Evolutionary conservation across 2,797 vertebrate genomes (phyloP).

Genomic region (Geotrypetes seraphini): DNA sequence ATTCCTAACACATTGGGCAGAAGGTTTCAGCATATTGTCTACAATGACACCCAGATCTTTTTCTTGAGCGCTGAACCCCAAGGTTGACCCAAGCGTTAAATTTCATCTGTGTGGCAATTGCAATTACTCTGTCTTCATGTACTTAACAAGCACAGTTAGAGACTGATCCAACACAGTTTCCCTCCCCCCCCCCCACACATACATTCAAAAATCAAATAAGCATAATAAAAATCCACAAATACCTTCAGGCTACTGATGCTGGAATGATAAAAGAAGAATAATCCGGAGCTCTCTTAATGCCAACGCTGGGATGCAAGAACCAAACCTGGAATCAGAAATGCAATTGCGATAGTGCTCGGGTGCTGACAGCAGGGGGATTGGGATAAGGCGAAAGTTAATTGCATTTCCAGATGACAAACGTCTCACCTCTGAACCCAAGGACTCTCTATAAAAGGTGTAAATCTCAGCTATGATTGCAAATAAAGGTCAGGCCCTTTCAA

Average conservation of each 20-base stretch:
- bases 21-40: no score
- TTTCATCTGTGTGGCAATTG: no score
- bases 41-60: no score
- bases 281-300: no score
- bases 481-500: conserved; percentile 72
- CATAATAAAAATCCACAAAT: conserved; percentile 36
- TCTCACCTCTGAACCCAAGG: conserved; percentile 79
- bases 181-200: no score
- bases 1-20: no score
- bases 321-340: conserved; percentile 55
- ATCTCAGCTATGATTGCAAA: conserved; percentile 79
- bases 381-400: conserved; percentile 76
- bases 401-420: conserved; percentile 81
- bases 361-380: conserved; percentile 64
- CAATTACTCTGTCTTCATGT: no score
- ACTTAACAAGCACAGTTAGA: no score
- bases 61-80: no score
- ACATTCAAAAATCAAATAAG: conserved; percentile 45
- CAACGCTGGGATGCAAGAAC: conserved; percentile 42
- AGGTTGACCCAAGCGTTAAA: no score
- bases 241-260: conserved; percentile 33
- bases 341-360: conserved; percentile 51
- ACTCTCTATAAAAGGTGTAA: conserved; percentile 83
- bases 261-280: conserved; percentile 49
- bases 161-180: no score